Percentiles rank a stretch among this genome's conserved stretches.
These are phyloP conservation scores for Tenualosa thibaudeaui DNA, from an alignment of 2,797 vertebrate genomes.

Conservation along the genomic window DNA sequence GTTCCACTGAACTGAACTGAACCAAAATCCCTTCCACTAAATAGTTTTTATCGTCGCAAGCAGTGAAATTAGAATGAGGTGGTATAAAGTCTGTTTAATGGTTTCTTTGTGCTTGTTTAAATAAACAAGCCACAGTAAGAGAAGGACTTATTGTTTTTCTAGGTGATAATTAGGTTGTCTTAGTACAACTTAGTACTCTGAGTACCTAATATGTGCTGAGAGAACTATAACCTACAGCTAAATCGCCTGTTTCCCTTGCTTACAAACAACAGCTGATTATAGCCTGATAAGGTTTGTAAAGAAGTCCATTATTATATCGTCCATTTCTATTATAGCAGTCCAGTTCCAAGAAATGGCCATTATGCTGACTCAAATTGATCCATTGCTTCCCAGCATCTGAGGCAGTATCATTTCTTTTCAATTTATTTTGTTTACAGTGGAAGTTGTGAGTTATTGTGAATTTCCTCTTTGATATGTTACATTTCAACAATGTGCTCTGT, in stretches of 20 bases:
- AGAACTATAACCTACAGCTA: neutral
- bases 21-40: neutral
- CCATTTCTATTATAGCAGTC: too few relatives aligned
- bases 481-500: constrained; percentile 10
- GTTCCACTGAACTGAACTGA: neutral
- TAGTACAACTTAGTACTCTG: too few relatives aligned
- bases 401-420: neutral
- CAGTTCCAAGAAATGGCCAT: neutral
- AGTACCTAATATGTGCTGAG: neutral
- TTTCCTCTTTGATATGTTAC: constrained; percentile 7
- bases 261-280: neutral
- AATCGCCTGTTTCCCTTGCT: neutral
- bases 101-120: neutral
- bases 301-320: neutral
- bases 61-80: neutral
- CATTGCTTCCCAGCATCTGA: neutral
- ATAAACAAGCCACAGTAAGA: neutral
- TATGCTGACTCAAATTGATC: neutral
- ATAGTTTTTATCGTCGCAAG: neutral
- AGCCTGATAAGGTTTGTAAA: neutral
- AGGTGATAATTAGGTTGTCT: neutral
- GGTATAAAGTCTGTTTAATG: neutral
- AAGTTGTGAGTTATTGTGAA: neutral
- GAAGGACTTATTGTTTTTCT: neutral
- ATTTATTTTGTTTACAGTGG: neutral